Base-by-base conservation (phyloP, 2,113 vertebrate species). In the Nothocercus nigrocapillus region DNA sequence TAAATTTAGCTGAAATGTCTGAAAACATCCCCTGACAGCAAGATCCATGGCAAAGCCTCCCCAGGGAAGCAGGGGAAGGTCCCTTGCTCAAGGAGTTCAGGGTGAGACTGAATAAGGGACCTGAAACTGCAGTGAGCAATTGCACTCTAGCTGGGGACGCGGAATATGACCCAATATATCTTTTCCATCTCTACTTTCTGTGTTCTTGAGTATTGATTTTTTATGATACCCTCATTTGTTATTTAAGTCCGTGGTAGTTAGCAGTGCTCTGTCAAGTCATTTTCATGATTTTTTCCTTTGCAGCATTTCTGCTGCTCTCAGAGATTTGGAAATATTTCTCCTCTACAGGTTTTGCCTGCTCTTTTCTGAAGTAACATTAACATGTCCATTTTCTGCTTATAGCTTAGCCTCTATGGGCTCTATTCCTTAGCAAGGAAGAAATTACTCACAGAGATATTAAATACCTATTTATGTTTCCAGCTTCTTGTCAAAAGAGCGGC, bases 1-100 rank as follows among this genome's bases (percentile, higher is more conserved):
- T 96, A 97, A 96, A 95, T 91, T 90, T 93, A 96, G 90, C 67
- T 93, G 96, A 97, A 95, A 96, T 2, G 28, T 56, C 88, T 91
- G 95, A 95, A 95, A 95, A 95, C 53, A 78, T 94, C 89, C 94
- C 90, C 72, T 78, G 94, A 93, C 87, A 95, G 80, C 4, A 6
- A 91, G 88, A 85, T 91, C 84, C 92, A 49, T 86, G 82, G 91
- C 94, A 95, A 74, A 87, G 28, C 68, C 6, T 94, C 95, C 88
- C 93, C 74, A 77, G 94, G 84, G 90, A 95, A 93, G 82, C 21
- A 82, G 54, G 75, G n/a, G 76, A 95, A 91, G 83, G 93, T 89
- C 78, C 67, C 82, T 68, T 86, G 86, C 89, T 93, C 93, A 56
- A 92, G 82, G 80, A 96, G 84, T 95, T 96, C 96, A 93, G 96